A percentile compares a stretch with the other conserved stretches of the same genome.
These are phyloP conservation scores for Bembecia ichneumoniformis DNA, from an alignment of 2,888 invertebrate genomes.

Conservation along the genomic window DNA sequence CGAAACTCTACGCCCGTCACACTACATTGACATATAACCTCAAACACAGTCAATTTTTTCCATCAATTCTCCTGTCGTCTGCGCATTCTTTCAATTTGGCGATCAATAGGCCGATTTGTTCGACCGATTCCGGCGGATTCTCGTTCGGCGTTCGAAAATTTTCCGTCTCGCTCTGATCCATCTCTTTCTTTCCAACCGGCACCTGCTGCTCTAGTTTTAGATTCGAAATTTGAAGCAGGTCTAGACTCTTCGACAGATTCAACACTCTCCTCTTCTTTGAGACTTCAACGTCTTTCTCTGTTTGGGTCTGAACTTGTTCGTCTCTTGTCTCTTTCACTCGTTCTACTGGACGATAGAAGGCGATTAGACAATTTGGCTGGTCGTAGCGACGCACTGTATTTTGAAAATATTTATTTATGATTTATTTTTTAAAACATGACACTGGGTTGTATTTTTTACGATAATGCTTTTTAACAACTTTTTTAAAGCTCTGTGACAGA, in stretches of 20 bases:
- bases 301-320: slow-evolving; percentile 40
- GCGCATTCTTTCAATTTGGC: slow-evolving; percentile 48
- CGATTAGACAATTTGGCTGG: slow-evolving; percentile 18
- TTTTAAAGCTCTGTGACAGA: no score
- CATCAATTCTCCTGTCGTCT: slow-evolving; percentile 16
- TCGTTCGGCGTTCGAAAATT: slow-evolving; percentile 52
- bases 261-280: slow-evolving; percentile 7
- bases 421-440: not conserved
- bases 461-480: no score
- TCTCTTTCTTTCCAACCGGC: not conserved
- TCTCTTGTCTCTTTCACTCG: slow-evolving; percentile 32
- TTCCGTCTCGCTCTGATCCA: slow-evolving; percentile 30
- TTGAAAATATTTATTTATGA: not conserved
- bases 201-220: not conserved
- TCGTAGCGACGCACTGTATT: slow-evolving; percentile 21
- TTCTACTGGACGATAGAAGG: slow-evolving; percentile 19
- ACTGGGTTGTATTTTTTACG: no score
- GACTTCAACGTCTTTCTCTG: slow-evolving; percentile 19
- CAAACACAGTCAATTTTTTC: slow-evolving; percentile 25
- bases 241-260: not conserved
- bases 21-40: not conserved
- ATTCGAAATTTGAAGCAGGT: not conserved
- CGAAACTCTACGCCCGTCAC: no score
- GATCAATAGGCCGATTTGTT: slow-evolving; percentile 58
- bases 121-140: slow-evolving; percentile 42